phyloP scores from a whole-genome alignment of 1,140 invertebrate genomes.

The Diuraphis noxia region DNA sequence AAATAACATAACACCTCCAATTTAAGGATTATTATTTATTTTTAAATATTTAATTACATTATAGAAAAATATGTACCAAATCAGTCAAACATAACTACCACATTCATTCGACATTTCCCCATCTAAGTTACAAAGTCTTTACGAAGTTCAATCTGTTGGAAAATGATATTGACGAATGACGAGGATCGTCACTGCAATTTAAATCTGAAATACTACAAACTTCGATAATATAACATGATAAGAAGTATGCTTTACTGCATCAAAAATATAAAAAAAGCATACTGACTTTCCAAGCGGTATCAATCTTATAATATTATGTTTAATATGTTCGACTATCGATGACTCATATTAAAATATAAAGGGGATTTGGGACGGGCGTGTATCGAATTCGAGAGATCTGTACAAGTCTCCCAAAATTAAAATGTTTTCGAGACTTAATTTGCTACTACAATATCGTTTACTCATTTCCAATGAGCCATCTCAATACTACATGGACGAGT shows the following conservation, averaged over 20 bases:
- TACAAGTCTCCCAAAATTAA: neutral
- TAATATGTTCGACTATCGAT: neutral
- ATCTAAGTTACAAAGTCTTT: neutral
- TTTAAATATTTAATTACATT: neutral
- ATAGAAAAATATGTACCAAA: neutral
- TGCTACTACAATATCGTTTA: neutral
- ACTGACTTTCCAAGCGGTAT: neutral
- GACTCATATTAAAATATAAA: neutral
- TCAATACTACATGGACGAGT: neutral
- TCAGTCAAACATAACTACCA: neutral
- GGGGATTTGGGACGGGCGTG: neutral
- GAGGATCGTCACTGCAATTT: neutral
- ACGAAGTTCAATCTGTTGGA: neutral
- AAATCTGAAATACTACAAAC: neutral
- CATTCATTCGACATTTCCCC: neutral
- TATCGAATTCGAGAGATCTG: neutral
- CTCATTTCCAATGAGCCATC: neutral
- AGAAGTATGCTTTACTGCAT: too few relatives aligned
- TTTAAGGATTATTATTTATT: neutral
- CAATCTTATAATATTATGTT: neutral
- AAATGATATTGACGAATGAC: neutral
- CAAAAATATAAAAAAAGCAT: neutral
- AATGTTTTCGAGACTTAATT: neutral
- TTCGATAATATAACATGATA: neutral
- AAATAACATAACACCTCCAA: neutral